A percentile compares a stretch with the other conserved stretches of the same genome.
Evolutionary conservation across 2,797 vertebrate genomes (phyloP).

Genomic region (Xiphorhynchus erythropygius): DNA sequence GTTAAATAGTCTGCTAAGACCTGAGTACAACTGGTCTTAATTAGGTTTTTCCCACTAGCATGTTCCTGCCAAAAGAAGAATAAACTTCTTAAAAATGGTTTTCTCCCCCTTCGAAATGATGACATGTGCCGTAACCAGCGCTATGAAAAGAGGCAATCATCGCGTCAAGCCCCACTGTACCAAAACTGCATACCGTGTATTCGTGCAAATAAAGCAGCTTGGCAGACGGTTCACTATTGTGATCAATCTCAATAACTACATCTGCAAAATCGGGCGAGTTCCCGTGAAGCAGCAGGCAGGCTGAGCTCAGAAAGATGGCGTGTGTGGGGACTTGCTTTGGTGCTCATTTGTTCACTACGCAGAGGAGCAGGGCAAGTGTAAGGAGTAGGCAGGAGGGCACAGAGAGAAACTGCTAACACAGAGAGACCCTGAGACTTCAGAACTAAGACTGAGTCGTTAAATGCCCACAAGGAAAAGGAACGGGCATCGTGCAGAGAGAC

Average conservation of each 20-base stretch:
- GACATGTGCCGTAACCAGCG: not conserved
- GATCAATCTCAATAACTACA: slow-evolving; percentile 2
- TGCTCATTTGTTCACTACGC: not conserved
- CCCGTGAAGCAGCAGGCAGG: slow-evolving; percentile 20
- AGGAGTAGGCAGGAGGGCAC: not conserved
- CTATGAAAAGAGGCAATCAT: not conserved
- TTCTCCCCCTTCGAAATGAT: not conserved
- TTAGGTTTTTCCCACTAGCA: not conserved
- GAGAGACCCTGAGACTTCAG: slow-evolving; percentile 5
- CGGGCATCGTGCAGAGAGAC: not conserved
- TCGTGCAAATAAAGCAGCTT: slow-evolving; percentile 35
- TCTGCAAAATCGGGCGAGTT: not conserved
- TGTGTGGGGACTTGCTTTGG: not conserved
- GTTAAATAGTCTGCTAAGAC: slow-evolving; percentile 16
- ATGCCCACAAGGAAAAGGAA: slow-evolving; percentile 22
- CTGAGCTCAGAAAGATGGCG: not conserved
- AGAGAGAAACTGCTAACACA: not conserved
- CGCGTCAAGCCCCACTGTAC: not conserved
- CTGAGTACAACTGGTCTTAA: not conserved
- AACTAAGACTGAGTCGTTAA: slow-evolving; percentile 17
- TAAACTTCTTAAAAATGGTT: not conserved
- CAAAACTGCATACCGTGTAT: not conserved
- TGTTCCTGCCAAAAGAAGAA: not conserved
- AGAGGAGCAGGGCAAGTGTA: not conserved
- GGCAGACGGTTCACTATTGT: slow-evolving; percentile 17